Evolutionary conservation across 2,113 vertebrate genomes (phyloP).

Genomic region (Gallinago paraguaiae): DNA sequence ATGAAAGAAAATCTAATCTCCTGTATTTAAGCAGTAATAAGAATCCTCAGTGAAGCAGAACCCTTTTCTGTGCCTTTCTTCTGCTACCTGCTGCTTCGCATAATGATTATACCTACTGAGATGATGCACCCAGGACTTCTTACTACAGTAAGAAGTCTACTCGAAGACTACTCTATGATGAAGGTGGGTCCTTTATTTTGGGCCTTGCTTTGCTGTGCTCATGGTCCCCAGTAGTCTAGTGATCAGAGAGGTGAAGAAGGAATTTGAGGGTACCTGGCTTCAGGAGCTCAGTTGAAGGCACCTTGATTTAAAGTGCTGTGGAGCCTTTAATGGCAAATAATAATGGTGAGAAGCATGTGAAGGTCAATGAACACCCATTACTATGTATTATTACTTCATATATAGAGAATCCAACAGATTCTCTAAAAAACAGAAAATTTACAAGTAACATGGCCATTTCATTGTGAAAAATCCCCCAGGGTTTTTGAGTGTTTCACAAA

Average conservation of each 20-base stretch:
- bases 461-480: too few species aligned
- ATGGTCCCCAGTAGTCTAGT: background rate
- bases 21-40: slow-evolving; percentile 58
- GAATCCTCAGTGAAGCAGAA: slow-evolving; percentile 63
- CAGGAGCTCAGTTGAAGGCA: background rate
- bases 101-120: slow-evolving; percentile 43
- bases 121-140: background rate
- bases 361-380: background rate
- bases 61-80: slow-evolving; percentile 14
- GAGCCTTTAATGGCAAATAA: background rate
- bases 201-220: background rate
- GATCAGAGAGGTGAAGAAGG: background rate
- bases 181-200: background rate
- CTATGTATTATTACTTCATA: background rate
- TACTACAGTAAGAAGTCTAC: background rate
- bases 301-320: background rate
- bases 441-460: too few species aligned
- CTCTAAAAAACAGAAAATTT: too few species aligned
- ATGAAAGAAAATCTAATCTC: slow-evolving; percentile 63
- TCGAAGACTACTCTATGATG: background rate
- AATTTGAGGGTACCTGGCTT: background rate
- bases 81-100: slow-evolving; percentile 30
- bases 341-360: background rate
- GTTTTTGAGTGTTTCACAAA: background rate
- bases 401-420: background rate